These are phyloP conservation scores for Acestrorhynchus altus DNA, from an alignment of 2,797 vertebrate genomes.

Conservation along the genomic window DNA sequence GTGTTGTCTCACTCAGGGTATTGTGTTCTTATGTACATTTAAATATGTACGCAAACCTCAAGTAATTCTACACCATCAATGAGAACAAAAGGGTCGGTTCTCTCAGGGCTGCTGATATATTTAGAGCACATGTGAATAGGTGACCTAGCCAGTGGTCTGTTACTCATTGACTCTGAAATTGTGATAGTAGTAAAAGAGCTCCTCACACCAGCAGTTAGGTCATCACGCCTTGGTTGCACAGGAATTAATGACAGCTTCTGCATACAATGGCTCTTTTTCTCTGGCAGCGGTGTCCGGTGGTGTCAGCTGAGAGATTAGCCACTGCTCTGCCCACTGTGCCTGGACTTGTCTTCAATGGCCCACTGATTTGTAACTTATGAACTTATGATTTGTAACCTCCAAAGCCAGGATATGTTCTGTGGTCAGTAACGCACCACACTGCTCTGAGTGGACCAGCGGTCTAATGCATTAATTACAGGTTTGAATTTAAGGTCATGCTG, in stretches of 20 bases:
- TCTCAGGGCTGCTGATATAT: constrained; percentile 17
- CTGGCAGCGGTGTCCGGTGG: constrained; percentile 18
- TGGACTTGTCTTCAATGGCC: not conserved
- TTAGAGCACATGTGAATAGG: constrained; percentile 22
- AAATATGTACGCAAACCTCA: not conserved
- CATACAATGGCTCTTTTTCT: constrained; percentile 35
- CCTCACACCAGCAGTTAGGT: constrained; percentile 23
- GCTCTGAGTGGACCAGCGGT: no score
- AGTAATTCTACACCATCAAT: not conserved
- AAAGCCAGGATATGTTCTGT: no score
- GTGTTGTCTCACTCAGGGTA: not conserved
- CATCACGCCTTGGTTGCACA: not conserved
- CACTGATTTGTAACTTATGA: no score
- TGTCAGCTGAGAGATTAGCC: constrained; percentile 20
- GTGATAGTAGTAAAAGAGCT: constrained; percentile 14
- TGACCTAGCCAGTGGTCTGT: constrained; percentile 2
- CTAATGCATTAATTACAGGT: no score
- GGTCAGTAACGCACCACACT: no score
- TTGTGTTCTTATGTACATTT: not conserved
- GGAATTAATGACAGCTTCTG: constrained; percentile 18
- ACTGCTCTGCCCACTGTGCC: not conserved
- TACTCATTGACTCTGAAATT: constrained; percentile 16
- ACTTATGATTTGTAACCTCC: no score
- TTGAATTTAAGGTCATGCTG: no score
- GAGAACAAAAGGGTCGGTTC: constrained; percentile 1